Evolutionary conservation across 2,113 vertebrate genomes (phyloP), one percentile per base, ranked within the genome.

Genomic region (Eublepharis macularius): DNA sequence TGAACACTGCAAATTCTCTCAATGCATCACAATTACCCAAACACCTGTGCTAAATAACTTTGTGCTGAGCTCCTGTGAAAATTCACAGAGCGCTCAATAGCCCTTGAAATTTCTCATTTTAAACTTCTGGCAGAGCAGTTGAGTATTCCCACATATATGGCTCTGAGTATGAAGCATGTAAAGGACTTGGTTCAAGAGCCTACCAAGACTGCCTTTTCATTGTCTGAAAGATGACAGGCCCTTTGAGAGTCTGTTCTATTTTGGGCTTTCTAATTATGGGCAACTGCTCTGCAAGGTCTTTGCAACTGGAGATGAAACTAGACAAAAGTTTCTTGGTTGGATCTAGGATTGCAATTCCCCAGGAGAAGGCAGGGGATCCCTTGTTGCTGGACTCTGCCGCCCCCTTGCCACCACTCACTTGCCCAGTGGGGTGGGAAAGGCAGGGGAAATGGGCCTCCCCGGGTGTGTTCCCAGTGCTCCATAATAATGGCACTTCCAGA

Each of bases 51-150:
- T 95, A 90, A 93, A 91, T 92, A 93, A 93, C 88, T 88, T 81
- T 86, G 91, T 13, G 79, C 73, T 80, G 91, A 89, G 92, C 79
- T 84, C 84, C 87, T 91, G 89, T 86, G 89, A 91, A 94, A 93
- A 94, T 82, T 87, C 88, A 87, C 79, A 60, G 91, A 94, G 90
- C 84, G 86, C 89, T 93, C 94, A 94, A 92, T 69, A 92, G 93
- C 90, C 91, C 92, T 94, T 94, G 88, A 93, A 89, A 91, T 93
- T 92, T 93, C 89, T 92, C 93, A 90, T 94, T 93, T 93, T 86
- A 91, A 90, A 78, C 91, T 49, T 77, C 88, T 60, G 77, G 81
- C 47, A 54, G 87, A 83, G 82, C n/a, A 78, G 65, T 81, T 89
- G 87, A 86, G 76, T 0, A 70, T 49, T 83, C 88, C 54, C 87